Percentiles rank a stretch among this genome's conserved stretches.
Evolutionary conservation across 2,797 vertebrate species (phyloP).

Genomic region (Peromyscus melanophrys): DNA sequence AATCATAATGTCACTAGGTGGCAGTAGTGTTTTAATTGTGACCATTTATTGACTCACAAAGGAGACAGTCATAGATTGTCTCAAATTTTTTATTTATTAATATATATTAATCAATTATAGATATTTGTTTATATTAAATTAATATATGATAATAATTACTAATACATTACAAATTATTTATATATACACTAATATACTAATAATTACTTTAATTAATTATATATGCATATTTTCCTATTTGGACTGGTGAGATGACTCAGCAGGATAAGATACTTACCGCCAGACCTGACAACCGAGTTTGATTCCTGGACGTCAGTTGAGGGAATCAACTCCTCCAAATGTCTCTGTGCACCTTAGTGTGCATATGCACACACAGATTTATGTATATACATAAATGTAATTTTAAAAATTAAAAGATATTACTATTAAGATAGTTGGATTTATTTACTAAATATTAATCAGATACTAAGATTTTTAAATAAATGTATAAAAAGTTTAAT

Average conservation of each 20-base stretch:
- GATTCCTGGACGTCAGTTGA: background rate
- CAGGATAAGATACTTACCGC: background rate
- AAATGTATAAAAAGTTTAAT: slow-evolving; percentile 33
- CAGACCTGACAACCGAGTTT: background rate
- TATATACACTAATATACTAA: background rate
- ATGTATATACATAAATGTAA: background rate
- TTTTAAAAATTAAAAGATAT: background rate
- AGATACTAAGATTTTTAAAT: slow-evolving; percentile 38
- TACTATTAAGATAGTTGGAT: slow-evolving; percentile 13
- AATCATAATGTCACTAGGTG: slow-evolving; percentile 53
- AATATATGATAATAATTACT: background rate
- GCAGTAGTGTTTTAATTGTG: slow-evolving; percentile 3
- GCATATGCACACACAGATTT: background rate
- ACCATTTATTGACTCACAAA: background rate
- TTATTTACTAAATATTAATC: slow-evolving; percentile 33
- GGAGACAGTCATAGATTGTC: background rate
- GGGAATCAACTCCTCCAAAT: background rate
- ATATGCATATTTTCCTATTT: background rate
- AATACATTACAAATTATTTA: background rate
- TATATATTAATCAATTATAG: background rate
- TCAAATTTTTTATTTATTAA: background rate
- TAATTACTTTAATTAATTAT: background rate
- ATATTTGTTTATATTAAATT: background rate
- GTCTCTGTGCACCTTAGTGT: background rate
- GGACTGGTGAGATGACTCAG: background rate